Base-by-base conservation (phyloP, 1,140 invertebrate genomes). In the Trichonephila inaurata region DNA sequence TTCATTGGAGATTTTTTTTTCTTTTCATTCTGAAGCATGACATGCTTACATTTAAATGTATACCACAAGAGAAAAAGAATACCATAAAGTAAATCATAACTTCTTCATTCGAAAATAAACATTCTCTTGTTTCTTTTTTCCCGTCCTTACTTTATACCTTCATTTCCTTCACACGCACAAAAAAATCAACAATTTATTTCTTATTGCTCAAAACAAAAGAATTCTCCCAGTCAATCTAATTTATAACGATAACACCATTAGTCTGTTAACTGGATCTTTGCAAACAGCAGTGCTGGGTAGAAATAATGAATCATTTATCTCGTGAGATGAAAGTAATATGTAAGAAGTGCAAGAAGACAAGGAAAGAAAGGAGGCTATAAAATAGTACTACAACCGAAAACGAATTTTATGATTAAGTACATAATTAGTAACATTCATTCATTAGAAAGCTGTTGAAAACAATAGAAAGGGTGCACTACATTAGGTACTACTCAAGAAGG, bases 401-500 rank as follows among this genome's bases (percentile, higher is more conserved):
- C 3, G 7, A 40, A 40, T 40, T 77, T 77, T 33, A 40, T 77
- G 33, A 28, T 77, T 33, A 77, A 77, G 24, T 28, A 28, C 24
- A 40, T 40, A 77, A 77, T 77, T 77, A 77, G 28, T 12, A 19
- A 16, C 33, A 28, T 18, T 33, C 72, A 77, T 77, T 77, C 24
- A 77, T 77, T 77, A 40, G 28, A 77, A 64, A 64, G 62, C 62
- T 64, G 62, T 64, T 64, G 21, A 64, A 28, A 77, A 77, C 72
- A 77, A 77, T 77, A 77, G 72, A 33, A 77, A 40, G 28, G 72
- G 28, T 19, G 72, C 33, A 33, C 72, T 77, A 40, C 33, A 77
- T 77, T 40, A 33, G 72, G 72, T 77, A 33, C 18, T 33, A 18
- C 28, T 18, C 0, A 19, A 33, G 33, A 77, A 77, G 18, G 72